Conservation (phyloP, 2,113 vertebrate species). For the Cisticola juncidis region DNA sequence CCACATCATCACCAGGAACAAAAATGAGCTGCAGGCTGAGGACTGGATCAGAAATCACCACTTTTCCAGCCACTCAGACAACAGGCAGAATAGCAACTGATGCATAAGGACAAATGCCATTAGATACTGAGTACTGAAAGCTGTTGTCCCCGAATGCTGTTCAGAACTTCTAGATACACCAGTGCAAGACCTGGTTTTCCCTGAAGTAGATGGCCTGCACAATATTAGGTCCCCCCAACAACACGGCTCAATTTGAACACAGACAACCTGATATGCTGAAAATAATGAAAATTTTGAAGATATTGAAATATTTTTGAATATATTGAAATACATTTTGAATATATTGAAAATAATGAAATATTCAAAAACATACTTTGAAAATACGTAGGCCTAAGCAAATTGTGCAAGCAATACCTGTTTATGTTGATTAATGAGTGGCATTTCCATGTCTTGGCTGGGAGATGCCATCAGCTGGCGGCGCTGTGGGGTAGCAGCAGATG, state of each 20-base stretch:
- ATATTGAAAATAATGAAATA: too few species aligned
- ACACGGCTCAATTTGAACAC: accelerated
- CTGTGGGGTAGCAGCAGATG: slow-evolving; percentile 79
- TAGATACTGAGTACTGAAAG: neutral
- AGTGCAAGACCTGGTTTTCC: neutral
- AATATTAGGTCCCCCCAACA: neutral
- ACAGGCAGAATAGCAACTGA: neutral
- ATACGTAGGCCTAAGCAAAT: neutral
- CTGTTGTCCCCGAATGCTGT: neutral
- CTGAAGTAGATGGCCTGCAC: neutral
- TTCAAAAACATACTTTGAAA: neutral
- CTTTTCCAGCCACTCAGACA: neutral
- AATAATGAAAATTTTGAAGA: neutral
- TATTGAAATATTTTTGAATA: too few species aligned
- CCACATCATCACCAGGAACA: accelerated
- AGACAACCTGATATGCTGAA: neutral
- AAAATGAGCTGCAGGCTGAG: neutral
- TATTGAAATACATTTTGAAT: too few species aligned
- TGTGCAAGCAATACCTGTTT: slow-evolving; percentile 82
- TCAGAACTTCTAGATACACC: neutral
- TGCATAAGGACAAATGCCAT: neutral
- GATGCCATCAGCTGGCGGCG: slow-evolving; percentile 85
- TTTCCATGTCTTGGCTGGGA: slow-evolving; percentile 91
- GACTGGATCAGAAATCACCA: neutral
- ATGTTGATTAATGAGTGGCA: slow-evolving; percentile 89